A percentile compares a stretch with the other conserved stretches of the same genome.
These are phyloP conservation scores for Megaustenia siamemsis DNA, from an alignment of 2,888 invertebrate genomes.

Conservation along the genomic window DNA sequence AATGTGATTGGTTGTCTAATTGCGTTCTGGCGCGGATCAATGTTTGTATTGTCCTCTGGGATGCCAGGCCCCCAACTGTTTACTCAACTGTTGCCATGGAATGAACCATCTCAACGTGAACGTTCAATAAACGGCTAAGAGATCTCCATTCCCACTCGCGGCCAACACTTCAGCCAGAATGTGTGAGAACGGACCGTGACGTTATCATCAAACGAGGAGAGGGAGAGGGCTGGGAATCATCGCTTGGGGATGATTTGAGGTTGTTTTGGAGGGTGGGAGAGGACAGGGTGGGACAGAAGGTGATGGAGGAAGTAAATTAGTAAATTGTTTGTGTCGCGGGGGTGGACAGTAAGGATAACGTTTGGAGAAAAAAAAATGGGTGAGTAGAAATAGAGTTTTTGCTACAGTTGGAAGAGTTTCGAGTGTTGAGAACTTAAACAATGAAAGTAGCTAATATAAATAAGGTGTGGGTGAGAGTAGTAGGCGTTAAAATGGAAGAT, in stretches of 20 bases:
- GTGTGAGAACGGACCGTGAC: not conserved
- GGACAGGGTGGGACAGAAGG: not conserved
- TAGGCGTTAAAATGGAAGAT: no score
- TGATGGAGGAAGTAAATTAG: not conserved
- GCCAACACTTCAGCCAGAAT: not conserved
- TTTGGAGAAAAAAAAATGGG: no score
- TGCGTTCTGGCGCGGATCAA: constrained; percentile 30
- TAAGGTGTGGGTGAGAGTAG: no score
- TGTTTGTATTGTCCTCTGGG: constrained; percentile 30
- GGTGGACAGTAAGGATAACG: no score
- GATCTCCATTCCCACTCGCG: not conserved
- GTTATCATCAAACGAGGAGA: not conserved
- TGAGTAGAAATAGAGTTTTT: no score
- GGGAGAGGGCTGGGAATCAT: not conserved
- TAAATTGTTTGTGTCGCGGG: not conserved
- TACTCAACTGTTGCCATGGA: constrained; percentile 11
- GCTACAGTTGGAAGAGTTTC: no score
- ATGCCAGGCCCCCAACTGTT: constrained; percentile 11
- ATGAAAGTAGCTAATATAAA: no score
- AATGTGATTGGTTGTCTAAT: constrained; percentile 22
- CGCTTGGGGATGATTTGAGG: not conserved
- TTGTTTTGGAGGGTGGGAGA: not conserved
- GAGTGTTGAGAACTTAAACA: no score
- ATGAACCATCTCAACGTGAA: constrained; percentile 18
- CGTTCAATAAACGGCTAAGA: constrained; percentile 22